Base-by-base conservation (phyloP, 2,113 vertebrate genomes). In the Montifringilla adamsi region DNA sequence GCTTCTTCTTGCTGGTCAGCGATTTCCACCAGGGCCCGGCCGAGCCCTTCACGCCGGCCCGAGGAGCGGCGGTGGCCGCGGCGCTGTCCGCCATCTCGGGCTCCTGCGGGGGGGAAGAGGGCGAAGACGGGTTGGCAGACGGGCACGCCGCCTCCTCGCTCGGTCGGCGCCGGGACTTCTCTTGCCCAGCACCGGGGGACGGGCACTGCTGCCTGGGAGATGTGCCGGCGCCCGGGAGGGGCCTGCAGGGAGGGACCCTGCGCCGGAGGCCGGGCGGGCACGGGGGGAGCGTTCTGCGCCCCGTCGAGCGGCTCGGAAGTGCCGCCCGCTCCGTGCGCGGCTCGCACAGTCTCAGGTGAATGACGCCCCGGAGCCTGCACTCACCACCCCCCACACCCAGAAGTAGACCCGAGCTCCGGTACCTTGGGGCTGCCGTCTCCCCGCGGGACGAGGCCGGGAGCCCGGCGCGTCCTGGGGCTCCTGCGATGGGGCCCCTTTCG, bases 21-120 rank as follows among this genome's bases (percentile, higher is more conserved):
- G 98, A 96, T 87, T 98, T 98, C 98, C 98, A 98, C 98, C 98
- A 99, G 59, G 94, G 39, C 53, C 55, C 88, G 0, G 97, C 79
- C 62, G 96, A 80, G 85, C 67, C 75, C 87, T 56, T 95, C 35
- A 93, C 93, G 62, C 55, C 66, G 60, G 94, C 11, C 60, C 66
- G 89, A 33, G 92, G 62, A 50, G 81, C 81, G 72, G 94, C 91
- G 33, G 92, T 70, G 47, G 96, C 95, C 49, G 95, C 77, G 47
- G 95, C 50, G 77, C 97, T 86, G 55, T 98, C 96, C 11, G 98
- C 98, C 98, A 98, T 98, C 92, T 93, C 93, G 76, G 52, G 52
- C 66, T 72, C 76, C 91, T 85, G 92, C 69, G 17, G 37, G 70
- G 12, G 14, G 10, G 23, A 64, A 74, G 30, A 60, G 20, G 55